These are phyloP conservation scores for Ceratoteleas bidentatus DNA, from an alignment of 1,140 invertebrate species.

Conservation along the genomic window DNA sequence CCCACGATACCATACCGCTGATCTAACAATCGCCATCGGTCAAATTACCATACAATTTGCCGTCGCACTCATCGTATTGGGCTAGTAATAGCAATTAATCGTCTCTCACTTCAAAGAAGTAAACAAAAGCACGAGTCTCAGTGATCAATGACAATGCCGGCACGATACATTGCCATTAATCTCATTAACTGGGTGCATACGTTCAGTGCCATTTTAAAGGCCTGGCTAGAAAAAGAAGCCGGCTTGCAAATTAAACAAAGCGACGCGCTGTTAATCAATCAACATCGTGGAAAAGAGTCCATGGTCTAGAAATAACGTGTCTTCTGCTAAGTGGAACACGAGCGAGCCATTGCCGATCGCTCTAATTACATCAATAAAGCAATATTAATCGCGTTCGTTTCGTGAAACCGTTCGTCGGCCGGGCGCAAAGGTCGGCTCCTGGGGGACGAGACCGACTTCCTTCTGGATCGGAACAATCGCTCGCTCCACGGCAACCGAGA, in stretches of 20 bases:
- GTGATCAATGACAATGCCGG: constrained; percentile 7
- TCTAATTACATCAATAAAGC: constrained; percentile 45
- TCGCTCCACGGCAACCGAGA: constrained; percentile 1
- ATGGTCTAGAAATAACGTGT: constrained; percentile 55
- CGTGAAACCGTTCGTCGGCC: not conserved
- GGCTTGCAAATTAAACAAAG: constrained; percentile 38
- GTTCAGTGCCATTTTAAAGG: constrained; percentile 42
- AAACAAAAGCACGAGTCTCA: constrained; percentile 8
- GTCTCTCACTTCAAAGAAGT: not conserved
- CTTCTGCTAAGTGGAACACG: constrained; percentile 45
- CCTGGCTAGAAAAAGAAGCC: constrained; percentile 45
- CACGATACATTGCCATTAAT: constrained; percentile 34
- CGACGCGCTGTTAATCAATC: constrained; percentile 49
- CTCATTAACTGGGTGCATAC: constrained; percentile 38
- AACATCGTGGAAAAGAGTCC: constrained; percentile 57
- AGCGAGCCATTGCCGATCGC: constrained; percentile 15
- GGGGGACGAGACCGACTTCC: constrained; percentile 1
- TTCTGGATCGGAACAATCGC: constrained; percentile 15
- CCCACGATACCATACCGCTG: too few relatives aligned
- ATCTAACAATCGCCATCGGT: too few relatives aligned
- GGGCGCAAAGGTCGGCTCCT: constrained; percentile 27
- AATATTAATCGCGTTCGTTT: constrained; percentile 25
- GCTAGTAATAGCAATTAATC: too few relatives aligned
- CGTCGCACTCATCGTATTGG: too few relatives aligned
- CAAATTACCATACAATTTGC: too few relatives aligned